Base-by-base conservation (phyloP, 2,113 vertebrate species). In the Gnathonemus echidnorhynchus region DNA sequence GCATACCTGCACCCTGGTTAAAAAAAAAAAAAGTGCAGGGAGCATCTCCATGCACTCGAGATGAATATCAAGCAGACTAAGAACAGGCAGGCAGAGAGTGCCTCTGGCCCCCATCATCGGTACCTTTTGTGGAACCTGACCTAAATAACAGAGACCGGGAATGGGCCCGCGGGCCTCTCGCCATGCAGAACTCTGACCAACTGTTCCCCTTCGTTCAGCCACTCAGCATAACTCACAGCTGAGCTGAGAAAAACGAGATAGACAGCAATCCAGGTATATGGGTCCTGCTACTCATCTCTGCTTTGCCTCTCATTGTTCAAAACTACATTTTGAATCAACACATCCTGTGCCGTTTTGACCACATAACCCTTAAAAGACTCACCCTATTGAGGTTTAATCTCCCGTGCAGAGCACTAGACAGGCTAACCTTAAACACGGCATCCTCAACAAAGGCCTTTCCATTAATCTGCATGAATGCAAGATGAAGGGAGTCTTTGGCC, bases 51-150 rank as follows among this genome's bases (percentile, higher is more conserved):
- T 70, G 62, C 62, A 70, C 62, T 27, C 10, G 19, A 70, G 35
- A 42, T 42, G 74, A 42, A 80, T 42, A 39, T 80, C 74, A 80
- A 80, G 35, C 74, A 80, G 74, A 42, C 5, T 39, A 42, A 80
- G 17, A 39, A 39, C 70, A 77, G 31, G 35, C 70, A 77, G 70
- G 70, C 70, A 39, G 13, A 7, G 74, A 80, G 35, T 19, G 35
- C 31, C 3, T 15, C 74, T 8, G 15, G 13, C 35, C 13, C 91
- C 27, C 62, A 70, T 89, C 62, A 92, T 10, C 62, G 89, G 91
- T 0, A 90, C 88, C 84, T 92, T 91, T 90, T 80, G 62, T 66
- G 83, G 89, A 53, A 90, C 62, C 56, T 91, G 92, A 91, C 91
- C 92, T 90, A 91, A 58, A 91, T 92, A 83, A 62, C 27, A 45